These are phyloP conservation scores for Percopsis transmontana DNA, from an alignment of 2,113 vertebrate genomes.

Conservation along the genomic window DNA sequence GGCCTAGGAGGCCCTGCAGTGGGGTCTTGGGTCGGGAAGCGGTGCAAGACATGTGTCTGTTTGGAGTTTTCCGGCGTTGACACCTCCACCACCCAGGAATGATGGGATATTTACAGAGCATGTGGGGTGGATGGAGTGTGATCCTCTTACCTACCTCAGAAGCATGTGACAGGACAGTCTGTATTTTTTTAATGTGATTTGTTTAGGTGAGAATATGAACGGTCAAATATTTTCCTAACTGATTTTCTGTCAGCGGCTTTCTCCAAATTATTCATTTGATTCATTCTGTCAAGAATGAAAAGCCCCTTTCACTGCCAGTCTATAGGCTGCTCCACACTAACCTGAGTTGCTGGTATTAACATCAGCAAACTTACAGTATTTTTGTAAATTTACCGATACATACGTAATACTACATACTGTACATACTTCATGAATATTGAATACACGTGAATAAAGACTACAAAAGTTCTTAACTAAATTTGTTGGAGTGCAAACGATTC, in stretches of 20 bases:
- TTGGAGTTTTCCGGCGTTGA: constrained; percentile 51
- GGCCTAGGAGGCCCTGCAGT: neutral
- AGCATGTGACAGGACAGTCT: constrained; percentile 48
- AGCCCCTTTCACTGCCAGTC: constrained; percentile 60
- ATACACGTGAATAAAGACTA: constrained; percentile 16
- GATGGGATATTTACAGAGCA: constrained; percentile 62
- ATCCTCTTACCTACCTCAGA: constrained; percentile 3
- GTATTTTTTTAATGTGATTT: constrained; percentile 64
- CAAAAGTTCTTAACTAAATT: too few relatives aligned
- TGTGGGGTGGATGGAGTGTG: constrained; percentile 37
- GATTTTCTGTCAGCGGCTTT: constrained; percentile 74
- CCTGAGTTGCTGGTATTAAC: constrained; percentile 27
- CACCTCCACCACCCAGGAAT: constrained; percentile 46
- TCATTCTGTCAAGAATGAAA: constrained; percentile 69
- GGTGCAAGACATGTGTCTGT: constrained; percentile 47
- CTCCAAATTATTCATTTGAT: constrained; percentile 67
- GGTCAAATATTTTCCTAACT: constrained; percentile 72
- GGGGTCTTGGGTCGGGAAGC: neutral
- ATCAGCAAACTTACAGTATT: neutral
- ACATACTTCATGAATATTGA: neutral
- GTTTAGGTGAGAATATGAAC: constrained; percentile 47
- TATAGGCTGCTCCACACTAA: constrained; percentile 9
- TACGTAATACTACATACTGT: constrained; percentile 9
- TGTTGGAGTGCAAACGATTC: neutral
- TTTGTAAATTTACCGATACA: constrained; percentile 1